Conservation (phyloP, 1,140 invertebrate species). For the Melanaphis sacchari region DNA sequence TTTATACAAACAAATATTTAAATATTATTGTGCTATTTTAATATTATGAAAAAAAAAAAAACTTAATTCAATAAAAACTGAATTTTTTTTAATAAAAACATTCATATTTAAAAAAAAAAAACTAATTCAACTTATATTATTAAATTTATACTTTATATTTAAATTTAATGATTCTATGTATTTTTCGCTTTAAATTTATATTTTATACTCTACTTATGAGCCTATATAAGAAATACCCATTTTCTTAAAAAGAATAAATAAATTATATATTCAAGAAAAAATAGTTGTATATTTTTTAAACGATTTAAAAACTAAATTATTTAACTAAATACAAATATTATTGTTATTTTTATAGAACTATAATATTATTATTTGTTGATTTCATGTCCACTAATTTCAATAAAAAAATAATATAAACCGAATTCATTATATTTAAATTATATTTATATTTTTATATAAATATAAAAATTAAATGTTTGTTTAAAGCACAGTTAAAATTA, state of each 20-base stretch:
- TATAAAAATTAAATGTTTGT: too few relatives aligned
- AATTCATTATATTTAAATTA: not conserved
- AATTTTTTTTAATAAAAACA: not conserved
- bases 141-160: not conserved
- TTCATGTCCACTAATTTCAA: too few relatives aligned
- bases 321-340: too few relatives aligned
- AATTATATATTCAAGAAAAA: not conserved
- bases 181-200: not conserved
- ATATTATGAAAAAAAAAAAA: not conserved
- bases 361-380: too few relatives aligned
- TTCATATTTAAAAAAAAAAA: not conserved
- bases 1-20: not conserved
- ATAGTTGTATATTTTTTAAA: too few relatives aligned
- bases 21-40: not conserved
- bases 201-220: not conserved
- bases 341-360: too few relatives aligned
- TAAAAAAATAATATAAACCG: not conserved
- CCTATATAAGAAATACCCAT: not conserved
- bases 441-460: not conserved
- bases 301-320: too few relatives aligned
- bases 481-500: too few relatives aligned
- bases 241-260: not conserved
- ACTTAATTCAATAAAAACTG: not conserved
- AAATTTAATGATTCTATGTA: not conserved
- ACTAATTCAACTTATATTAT: not conserved